These are phyloP conservation scores for Agelas oroides DNA, from an alignment of 37 sponge, comb jelly and placozoan genomes.

Conservation along the genomic window DNA sequence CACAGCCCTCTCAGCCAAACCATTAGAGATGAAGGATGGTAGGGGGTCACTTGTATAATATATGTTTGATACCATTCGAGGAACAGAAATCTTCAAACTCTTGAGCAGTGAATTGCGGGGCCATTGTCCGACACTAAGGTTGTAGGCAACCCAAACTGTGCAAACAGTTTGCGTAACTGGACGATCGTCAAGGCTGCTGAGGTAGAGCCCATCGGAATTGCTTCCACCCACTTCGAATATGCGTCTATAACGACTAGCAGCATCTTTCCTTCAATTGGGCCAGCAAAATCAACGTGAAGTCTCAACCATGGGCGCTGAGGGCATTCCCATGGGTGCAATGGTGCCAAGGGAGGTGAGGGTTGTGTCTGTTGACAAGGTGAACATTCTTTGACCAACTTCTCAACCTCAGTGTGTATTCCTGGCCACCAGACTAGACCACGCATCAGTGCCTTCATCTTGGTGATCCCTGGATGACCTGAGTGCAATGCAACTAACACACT, in stretches of 20 bases:
- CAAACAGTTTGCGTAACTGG: no score
- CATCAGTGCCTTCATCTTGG: constrained; percentile 7
- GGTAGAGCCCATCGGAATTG: no score
- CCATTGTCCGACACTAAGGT: no score
- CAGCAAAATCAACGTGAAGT: no score
- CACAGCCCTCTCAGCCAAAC: constrained; percentile 16
- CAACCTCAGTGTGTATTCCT: constrained; percentile 3
- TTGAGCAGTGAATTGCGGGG: neutral
- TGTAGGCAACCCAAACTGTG: no score
- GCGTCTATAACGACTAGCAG: no score
- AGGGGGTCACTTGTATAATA: neutral
- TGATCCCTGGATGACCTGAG: neutral
- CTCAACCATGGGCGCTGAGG: no score
- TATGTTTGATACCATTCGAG: constrained; percentile 9
- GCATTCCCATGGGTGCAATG: no score
- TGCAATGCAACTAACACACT: neutral
- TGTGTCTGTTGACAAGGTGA: constrained; percentile 2
- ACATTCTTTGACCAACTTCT: neutral
- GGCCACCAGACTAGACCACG: constrained; percentile 32
- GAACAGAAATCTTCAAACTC: constrained; percentile 4
- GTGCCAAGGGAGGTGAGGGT: no score
- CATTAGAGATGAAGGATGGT: constrained; percentile 19
- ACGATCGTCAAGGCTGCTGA: no score
- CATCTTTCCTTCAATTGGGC: no score
- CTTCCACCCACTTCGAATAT: no score